phyloP scores from a whole-genome alignment of 1,140 invertebrate genomes.

The Aporrectodea caliginosa region DNA sequence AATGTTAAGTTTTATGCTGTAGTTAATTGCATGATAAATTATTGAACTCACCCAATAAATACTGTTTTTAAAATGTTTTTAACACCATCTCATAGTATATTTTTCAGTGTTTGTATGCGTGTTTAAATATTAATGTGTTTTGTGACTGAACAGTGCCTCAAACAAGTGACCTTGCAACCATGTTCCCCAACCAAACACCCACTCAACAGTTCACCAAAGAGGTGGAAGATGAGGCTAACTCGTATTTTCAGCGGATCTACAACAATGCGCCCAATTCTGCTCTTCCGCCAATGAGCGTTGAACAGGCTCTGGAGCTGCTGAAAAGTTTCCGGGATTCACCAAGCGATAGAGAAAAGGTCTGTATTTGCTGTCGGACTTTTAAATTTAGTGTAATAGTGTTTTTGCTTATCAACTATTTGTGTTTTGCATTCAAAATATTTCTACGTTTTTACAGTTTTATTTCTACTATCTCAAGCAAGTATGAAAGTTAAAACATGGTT shows the following conservation, averaged over 20 bases:
- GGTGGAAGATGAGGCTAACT: slow-evolving; percentile 95
- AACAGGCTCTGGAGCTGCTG: slow-evolving; percentile 71
- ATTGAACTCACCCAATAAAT: no score
- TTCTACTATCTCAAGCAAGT: no score
- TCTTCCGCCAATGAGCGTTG: slow-evolving; percentile 68
- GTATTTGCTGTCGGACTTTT: no score
- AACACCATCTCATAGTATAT: no score
- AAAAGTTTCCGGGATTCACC: slow-evolving; percentile 91
- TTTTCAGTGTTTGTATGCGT: no score
- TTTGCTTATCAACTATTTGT: no score
- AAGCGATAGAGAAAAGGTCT: slow-evolving; percentile 74
- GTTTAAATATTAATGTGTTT: neutral
- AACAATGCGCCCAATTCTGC: slow-evolving; percentile 92
- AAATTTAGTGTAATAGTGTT: no score
- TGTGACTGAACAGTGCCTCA: neutral
- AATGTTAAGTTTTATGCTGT: no score
- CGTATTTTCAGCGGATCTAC: slow-evolving; percentile 96
- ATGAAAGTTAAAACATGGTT: neutral
- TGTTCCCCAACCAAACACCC: neutral
- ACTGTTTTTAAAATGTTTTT: no score
- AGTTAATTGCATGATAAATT: no score
- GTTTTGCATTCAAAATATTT: no score
- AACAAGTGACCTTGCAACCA: neutral
- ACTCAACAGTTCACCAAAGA: slow-evolving; percentile 73
- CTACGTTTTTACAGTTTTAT: neutral